Percentiles rank a stretch among this genome's conserved stretches.
phyloP scores from a whole-genome alignment of 1,140 invertebrate genomes.

The Eubasilissa regina region DNA sequence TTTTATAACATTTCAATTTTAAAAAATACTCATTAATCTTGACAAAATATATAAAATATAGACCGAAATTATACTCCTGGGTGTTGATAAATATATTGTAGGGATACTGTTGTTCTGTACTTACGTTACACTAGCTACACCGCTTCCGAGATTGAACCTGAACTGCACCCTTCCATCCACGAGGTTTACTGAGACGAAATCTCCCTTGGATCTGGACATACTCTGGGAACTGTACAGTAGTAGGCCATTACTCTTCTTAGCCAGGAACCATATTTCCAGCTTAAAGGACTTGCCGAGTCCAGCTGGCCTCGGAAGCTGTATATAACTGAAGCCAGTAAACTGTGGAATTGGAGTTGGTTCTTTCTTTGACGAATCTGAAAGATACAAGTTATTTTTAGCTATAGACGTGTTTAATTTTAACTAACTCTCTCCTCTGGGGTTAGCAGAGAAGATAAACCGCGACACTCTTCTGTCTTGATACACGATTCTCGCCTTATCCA shows the following conservation, averaged over 20 bases:
- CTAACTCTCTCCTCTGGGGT: no score
- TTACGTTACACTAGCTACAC: slow-evolving; percentile 89
- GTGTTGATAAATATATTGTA: no score
- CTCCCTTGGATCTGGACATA: slow-evolving; percentile 81
- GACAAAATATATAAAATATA: no score
- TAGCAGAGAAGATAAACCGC: no score
- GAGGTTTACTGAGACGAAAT: slow-evolving; percentile 90
- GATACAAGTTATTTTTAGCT: no score
- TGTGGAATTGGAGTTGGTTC: slow-evolving; percentile 77
- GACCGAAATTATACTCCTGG: no score
- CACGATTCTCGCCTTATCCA: no score
- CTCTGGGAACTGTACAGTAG: slow-evolving; percentile 89
- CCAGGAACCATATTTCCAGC: slow-evolving; percentile 91
- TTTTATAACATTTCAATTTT: no score
- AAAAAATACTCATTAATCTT: background rate
- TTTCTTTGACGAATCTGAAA: slow-evolving; percentile 50
- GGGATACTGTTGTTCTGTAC: slow-evolving; percentile 61
- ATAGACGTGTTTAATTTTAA: no score
- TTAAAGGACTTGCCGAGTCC: slow-evolving; percentile 85
- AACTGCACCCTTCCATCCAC: slow-evolving; percentile 86
- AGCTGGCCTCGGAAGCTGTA: slow-evolving; percentile 83
- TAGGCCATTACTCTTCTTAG: slow-evolving; percentile 83
- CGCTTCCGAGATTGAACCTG: slow-evolving; percentile 90
- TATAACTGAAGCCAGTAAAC: slow-evolving; percentile 83
- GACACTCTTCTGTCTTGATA: no score